Percentiles rank a stretch among this genome's conserved stretches.
Evolutionary conservation across 1,140 invertebrate species (phyloP).

Genomic region (Scylla paramamosain): DNA sequence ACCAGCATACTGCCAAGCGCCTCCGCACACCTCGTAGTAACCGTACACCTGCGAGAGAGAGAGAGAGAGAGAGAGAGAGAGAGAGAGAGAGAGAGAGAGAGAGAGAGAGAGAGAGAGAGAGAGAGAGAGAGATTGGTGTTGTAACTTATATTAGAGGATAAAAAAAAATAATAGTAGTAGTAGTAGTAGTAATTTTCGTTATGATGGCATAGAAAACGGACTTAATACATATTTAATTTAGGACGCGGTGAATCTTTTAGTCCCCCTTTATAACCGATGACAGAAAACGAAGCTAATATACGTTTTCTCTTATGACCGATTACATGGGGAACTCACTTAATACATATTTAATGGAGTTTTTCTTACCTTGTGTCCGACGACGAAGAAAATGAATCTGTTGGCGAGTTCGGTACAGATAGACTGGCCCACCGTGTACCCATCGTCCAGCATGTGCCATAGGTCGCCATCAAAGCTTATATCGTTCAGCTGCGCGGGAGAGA

Average conservation of each 20-base stretch:
- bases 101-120: too few species aligned
- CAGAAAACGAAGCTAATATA: too few species aligned
- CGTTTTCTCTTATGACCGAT: too few species aligned
- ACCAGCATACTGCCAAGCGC: slow-evolving; percentile 21
- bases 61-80: background rate
- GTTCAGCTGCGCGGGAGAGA: background rate
- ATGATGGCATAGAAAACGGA: too few species aligned
- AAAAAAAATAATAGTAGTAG: too few species aligned
- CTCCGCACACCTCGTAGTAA: slow-evolving; percentile 34
- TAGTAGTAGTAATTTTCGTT: too few species aligned
- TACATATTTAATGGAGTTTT: background rate
- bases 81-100: background rate
- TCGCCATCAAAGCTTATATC: background rate
- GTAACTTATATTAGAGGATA: too few species aligned
- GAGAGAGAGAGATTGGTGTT: too few species aligned
- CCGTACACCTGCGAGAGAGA: slow-evolving; percentile 6
- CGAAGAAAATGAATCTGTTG: background rate
- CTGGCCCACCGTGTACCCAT: background rate
- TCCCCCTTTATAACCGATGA: too few species aligned
- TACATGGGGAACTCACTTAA: too few species aligned
- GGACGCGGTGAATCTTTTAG: too few species aligned
- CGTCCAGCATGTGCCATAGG: background rate
- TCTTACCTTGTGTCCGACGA: background rate
- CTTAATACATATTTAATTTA: too few species aligned
- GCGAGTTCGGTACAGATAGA: background rate